Evolutionary conservation across 2,888 invertebrate genomes (phyloP).

Genomic region (Strigamia transsilvanica): DNA sequence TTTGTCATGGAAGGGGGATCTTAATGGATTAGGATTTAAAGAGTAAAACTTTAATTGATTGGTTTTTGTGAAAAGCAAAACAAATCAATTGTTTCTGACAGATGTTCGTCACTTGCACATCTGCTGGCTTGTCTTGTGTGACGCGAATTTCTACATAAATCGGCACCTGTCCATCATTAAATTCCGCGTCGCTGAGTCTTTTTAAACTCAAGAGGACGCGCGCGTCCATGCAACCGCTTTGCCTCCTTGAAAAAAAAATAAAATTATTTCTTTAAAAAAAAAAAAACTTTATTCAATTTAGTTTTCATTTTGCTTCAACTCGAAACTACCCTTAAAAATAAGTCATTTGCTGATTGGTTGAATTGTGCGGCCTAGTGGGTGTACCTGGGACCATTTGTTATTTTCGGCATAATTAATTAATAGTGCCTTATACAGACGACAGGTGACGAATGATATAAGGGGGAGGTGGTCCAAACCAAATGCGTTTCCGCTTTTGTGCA

Average conservation of each 20-base stretch:
- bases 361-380: constrained; percentile 16
- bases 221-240: background rate
- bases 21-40: background rate
- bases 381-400: constrained; percentile 22
- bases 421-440: constrained; percentile 32
- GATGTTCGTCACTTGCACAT: constrained; percentile 21
- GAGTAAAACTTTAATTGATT: background rate
- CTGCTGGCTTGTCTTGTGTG: background rate
- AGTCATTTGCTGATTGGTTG: constrained; percentile 24
- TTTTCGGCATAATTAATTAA: constrained; percentile 31
- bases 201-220: constrained; percentile 17
- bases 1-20: background rate
- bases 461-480: background rate
- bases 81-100: constrained; percentile 7
- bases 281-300: background rate
- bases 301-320: background rate
- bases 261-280: background rate
- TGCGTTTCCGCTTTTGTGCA: constrained; percentile 22
- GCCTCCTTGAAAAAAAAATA: background rate
- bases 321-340: background rate
- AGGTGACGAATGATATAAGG: constrained; percentile 35
- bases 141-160: background rate
- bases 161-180: constrained; percentile 27
- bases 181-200: constrained; percentile 27
- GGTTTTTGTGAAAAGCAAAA: constrained; percentile 9